Conservation (phyloP, 2,797 vertebrate species). For the Chiloscyllium punctatum region DNA sequence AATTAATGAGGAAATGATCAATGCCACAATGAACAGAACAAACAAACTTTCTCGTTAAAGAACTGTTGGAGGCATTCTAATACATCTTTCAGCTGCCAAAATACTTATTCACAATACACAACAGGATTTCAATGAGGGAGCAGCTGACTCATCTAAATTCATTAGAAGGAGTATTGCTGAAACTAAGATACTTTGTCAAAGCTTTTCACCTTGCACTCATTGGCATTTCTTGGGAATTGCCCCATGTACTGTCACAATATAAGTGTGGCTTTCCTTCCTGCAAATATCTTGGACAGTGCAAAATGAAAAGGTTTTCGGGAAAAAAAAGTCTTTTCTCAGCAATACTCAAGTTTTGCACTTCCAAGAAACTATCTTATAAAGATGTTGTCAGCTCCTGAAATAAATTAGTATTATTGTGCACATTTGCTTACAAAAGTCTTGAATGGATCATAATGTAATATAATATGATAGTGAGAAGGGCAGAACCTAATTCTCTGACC, state of each 20-base stretch:
- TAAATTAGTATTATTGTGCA: background rate
- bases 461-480: background rate
- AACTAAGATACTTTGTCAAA: no score
- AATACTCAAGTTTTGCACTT: no score
- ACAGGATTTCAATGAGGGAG: background rate
- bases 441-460: background rate
- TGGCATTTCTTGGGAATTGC: no score
- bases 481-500: background rate
- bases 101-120: background rate
- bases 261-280: no score
- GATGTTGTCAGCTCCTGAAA: background rate
- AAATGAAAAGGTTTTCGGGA: no score
- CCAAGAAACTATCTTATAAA: no score
- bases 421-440: background rate
- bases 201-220: no score
- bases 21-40: background rate
- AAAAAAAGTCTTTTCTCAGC: no score
- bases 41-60: background rate
- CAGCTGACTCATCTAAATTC: background rate
- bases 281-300: no score
- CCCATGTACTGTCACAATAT: no score
- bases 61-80: background rate
- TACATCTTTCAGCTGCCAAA: background rate
- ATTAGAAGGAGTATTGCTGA: background rate
- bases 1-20: background rate